A percentile compares a stretch with the other conserved stretches of the same genome.
phyloP scores from a whole-genome alignment of 2,113 vertebrate genomes.

The Neolamprologus hecqui region DNA sequence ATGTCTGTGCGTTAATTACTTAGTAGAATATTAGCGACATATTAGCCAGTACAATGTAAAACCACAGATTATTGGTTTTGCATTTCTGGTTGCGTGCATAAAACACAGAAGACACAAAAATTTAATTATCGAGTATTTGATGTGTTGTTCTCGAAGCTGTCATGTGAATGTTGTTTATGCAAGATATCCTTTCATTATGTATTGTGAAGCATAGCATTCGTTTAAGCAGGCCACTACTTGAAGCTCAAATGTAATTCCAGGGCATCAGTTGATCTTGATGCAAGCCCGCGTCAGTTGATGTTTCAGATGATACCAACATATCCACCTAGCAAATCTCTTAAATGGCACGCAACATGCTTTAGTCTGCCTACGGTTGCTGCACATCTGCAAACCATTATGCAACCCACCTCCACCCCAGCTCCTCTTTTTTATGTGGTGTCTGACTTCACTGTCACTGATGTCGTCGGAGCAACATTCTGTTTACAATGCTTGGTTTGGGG shows the following conservation, averaged over 20 bases:
- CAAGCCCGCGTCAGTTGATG: background rate
- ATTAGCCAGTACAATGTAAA: background rate
- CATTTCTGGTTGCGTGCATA: background rate
- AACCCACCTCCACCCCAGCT: background rate
- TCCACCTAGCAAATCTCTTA: background rate
- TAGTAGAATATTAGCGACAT: background rate
- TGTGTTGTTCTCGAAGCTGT: background rate
- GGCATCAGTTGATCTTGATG: background rate
- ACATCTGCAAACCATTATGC: background rate
- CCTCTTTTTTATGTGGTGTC: background rate
- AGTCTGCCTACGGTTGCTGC: background rate
- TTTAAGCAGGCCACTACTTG: background rate
- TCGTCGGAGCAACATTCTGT: background rate
- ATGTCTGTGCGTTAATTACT: background rate
- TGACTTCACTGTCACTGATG: background rate
- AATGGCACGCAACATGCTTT: background rate
- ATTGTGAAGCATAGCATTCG: background rate
- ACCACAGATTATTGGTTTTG: background rate
- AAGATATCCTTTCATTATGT: background rate
- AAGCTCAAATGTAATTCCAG: background rate
- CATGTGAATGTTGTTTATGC: background rate
- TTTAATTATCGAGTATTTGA: background rate
- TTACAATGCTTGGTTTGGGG: background rate
- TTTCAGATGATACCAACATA: background rate
- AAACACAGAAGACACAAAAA: background rate